Evolutionary conservation across 2,888 invertebrate genomes (phyloP).

Genomic region (Sialis fuliginosa): DNA sequence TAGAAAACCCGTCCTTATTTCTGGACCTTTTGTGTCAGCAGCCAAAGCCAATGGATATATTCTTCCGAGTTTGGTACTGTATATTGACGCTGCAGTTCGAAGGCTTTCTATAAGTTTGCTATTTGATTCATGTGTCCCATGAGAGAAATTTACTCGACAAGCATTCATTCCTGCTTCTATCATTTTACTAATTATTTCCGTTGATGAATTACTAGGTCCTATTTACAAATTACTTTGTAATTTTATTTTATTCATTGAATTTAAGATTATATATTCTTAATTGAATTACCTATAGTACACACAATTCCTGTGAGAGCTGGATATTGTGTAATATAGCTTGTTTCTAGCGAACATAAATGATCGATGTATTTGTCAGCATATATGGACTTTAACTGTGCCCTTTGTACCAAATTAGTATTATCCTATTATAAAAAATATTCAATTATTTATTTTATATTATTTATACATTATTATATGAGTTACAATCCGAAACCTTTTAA

Average conservation of each 20-base stretch:
- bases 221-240: not conserved
- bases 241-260: not conserved
- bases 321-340: constrained; percentile 25
- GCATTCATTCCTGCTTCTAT: constrained; percentile 35
- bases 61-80: constrained; percentile 39
- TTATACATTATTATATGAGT: too few species aligned
- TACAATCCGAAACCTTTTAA: too few species aligned
- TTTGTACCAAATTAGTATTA: too few species aligned
- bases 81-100: constrained; percentile 30
- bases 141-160: constrained; percentile 28
- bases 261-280: not conserved
- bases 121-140: constrained; percentile 25
- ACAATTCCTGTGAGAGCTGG: constrained; percentile 33
- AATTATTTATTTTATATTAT: too few species aligned
- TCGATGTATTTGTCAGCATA: too few species aligned
- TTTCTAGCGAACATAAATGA: constrained; percentile 11
- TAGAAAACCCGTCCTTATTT: constrained; percentile 60
- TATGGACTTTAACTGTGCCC: too few species aligned
- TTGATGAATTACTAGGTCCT: constrained; percentile 10
- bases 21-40: constrained; percentile 69
- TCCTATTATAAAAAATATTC: too few species aligned
- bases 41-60: constrained; percentile 66
- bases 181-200: constrained; percentile 27
- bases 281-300: constrained; percentile 30
- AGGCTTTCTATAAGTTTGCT: constrained; percentile 27